A percentile compares a stretch with the other conserved stretches of the same genome.
These are phyloP conservation scores for Pelosia muscerda DNA, from an alignment of 2,888 invertebrate species.

Conservation along the genomic window DNA sequence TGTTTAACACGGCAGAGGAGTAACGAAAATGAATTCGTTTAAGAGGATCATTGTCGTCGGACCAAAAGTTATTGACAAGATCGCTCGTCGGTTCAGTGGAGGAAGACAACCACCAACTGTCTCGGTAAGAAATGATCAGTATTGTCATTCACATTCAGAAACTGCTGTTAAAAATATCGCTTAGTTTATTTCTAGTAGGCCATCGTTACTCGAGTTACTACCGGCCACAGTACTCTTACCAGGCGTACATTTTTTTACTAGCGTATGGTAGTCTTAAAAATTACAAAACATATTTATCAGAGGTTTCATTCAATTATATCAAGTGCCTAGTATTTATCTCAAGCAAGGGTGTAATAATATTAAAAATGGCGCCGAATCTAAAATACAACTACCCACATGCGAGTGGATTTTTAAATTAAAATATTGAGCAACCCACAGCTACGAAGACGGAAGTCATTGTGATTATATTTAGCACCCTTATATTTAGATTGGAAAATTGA, in stretches of 20 bases:
- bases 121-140: conserved; percentile 55
- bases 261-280: neutral
- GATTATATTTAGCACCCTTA: too few relatives aligned
- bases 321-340: too few relatives aligned
- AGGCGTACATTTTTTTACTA: neutral
- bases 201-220: neutral
- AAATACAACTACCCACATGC: neutral
- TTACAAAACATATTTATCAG: too few relatives aligned
- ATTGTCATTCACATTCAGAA: conserved; percentile 71
- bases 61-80: conserved; percentile 1
- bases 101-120: conserved; percentile 29
- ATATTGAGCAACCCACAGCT: too few relatives aligned
- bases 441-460: too few relatives aligned
- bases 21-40: neutral
- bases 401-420: too few relatives aligned
- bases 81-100: neutral
- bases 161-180: conserved; percentile 68
- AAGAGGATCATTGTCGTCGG: neutral
- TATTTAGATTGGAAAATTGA: too few relatives aligned
- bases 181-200: conserved; percentile 53
- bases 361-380: too few relatives aligned
- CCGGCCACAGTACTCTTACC: neutral
- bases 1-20: neutral
- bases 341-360: too few relatives aligned
- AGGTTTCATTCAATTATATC: too few relatives aligned